Evolutionary conservation across 1,140 invertebrate species (phyloP).

Genomic region (Dreissena rostriformis): DNA sequence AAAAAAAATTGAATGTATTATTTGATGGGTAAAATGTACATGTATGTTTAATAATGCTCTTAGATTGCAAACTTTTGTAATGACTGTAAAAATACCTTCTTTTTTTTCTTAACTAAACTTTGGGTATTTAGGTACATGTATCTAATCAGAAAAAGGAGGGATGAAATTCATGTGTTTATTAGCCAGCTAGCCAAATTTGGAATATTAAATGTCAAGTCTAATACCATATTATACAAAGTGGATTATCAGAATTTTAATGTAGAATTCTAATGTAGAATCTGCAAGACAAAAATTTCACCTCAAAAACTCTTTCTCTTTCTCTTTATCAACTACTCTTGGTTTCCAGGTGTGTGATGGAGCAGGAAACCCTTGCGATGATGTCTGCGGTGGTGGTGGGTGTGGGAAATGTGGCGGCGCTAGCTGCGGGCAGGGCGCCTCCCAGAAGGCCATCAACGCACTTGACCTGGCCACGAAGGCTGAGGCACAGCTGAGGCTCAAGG

Average conservation of each 20-base stretch:
- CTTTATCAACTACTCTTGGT: background rate
- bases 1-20: too few species aligned
- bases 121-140: too few species aligned
- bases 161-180: too few species aligned
- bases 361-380: constrained; percentile 92
- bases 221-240: too few species aligned
- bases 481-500: constrained; percentile 89
- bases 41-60: background rate
- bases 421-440: constrained; percentile 93
- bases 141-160: too few species aligned
- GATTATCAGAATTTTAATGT: too few species aligned
- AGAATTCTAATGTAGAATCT: too few species aligned
- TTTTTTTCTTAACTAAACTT: background rate
- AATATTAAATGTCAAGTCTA: too few species aligned
- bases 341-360: constrained; percentile 91
- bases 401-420: constrained; percentile 90
- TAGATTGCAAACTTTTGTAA: background rate
- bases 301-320: too few species aligned
- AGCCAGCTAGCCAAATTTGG: too few species aligned
- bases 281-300: too few species aligned
- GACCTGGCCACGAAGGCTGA: constrained; percentile 93
- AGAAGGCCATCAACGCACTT: constrained; percentile 92
- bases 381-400: constrained; percentile 98
- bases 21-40: background rate
- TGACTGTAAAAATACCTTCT: background rate